phyloP scores from a whole-genome alignment of 2,113 vertebrate genomes.

The Salvelinus sp. region DNA sequence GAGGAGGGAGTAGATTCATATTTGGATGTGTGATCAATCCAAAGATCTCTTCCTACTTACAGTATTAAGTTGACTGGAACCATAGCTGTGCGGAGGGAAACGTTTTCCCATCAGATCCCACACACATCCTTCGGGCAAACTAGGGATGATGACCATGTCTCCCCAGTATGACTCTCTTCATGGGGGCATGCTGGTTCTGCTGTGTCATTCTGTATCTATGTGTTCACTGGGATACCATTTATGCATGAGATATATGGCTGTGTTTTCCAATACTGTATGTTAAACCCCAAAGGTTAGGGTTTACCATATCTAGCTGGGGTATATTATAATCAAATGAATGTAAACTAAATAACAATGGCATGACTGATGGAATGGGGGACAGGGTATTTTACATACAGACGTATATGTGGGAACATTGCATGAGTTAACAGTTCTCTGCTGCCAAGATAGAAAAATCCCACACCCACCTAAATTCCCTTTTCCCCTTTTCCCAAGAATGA shows the following conservation, averaged over 20 bases:
- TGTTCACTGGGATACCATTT: not conserved
- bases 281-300: too few species aligned
- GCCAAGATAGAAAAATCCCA: not conserved
- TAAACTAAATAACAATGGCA: not conserved
- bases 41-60: too few species aligned
- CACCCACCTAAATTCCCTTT: not conserved
- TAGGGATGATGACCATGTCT: not conserved
- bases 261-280: too few species aligned
- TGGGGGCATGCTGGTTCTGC: not conserved
- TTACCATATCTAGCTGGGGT: too few species aligned
- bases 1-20: not conserved
- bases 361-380: not conserved
- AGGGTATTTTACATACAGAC: not conserved
- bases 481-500: constrained; percentile 33
- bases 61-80: not conserved
- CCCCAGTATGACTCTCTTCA: not conserved
- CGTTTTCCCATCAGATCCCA: not conserved
- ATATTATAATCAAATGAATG: too few species aligned
- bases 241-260: too few species aligned
- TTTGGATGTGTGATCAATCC: too few species aligned
- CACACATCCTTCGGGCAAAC: not conserved
- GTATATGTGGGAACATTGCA: not conserved
- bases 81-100: not conserved
- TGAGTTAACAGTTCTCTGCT: not conserved
- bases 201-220: not conserved